Conservation (phyloP, 30 jellyfish, hydroid and myxozoan species). For the Hydra vulgaris region DNA sequence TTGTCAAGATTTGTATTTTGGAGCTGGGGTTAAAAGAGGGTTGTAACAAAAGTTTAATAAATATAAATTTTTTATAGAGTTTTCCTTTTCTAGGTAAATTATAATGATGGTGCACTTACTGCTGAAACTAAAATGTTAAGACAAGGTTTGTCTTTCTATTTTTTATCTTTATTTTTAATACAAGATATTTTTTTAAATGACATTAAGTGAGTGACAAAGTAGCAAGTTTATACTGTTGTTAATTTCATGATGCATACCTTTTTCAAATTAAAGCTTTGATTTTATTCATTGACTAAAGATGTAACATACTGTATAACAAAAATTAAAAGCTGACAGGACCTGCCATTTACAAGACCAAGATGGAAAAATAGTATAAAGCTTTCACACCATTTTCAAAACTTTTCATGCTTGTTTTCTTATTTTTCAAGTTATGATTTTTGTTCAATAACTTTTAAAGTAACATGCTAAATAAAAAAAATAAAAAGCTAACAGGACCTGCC, state of each 20-base stretch:
- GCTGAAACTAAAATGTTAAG: constrained; percentile 34
- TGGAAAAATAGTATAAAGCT: constrained; percentile 17
- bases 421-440: neutral
- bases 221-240: too few species aligned
- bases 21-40: too few species aligned
- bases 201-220: too few species aligned
- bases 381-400: neutral
- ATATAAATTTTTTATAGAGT: too few species aligned
- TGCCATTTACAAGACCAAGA: constrained; percentile 1
- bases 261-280: neutral
- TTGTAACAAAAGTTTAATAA: too few species aligned
- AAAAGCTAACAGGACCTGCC: constrained; percentile 8
- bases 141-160: constrained; percentile 8
- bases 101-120: constrained; percentile 78
- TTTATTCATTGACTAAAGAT: neutral
- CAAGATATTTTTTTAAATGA: too few species aligned
- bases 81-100: constrained; percentile 53
- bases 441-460: neutral
- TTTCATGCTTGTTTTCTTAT: neutral
- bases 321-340: neutral
- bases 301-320: constrained; percentile 10
- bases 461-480: constrained; percentile 5
- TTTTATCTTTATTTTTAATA: neutral
- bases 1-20: too few species aligned
- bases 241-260: neutral